Evolutionary conservation across 2,113 vertebrate species (phyloP).

Genomic region (Bettongia penicillata): DNA sequence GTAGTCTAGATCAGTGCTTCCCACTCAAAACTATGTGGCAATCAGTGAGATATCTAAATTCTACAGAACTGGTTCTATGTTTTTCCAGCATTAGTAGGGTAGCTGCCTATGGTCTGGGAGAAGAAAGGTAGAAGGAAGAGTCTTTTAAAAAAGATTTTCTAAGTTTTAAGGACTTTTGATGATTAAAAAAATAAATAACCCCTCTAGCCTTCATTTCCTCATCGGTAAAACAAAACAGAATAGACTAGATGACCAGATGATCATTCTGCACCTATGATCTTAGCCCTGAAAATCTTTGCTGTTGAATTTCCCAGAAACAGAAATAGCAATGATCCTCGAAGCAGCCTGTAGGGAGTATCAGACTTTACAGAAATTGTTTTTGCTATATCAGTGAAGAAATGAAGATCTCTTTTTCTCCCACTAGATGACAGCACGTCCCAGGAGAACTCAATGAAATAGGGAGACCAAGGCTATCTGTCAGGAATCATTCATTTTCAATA

Average conservation of each 20-base stretch:
- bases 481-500: fast-evolving
- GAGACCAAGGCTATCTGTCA: fast-evolving
- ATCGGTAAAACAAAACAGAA: neutral
- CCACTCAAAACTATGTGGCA: too few species aligned
- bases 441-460: fast-evolving
- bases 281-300: neutral
- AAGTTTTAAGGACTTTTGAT: neutral
- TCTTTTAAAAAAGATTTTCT: neutral
- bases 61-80: neutral
- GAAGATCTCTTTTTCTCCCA: neutral
- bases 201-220: neutral
- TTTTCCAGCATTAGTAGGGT: neutral
- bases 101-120: neutral
- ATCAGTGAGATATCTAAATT: neutral
- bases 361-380: neutral
- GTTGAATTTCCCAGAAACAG: neutral
- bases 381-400: fast-evolving
- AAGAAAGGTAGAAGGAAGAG: neutral
- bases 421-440: neutral
- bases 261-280: neutral
- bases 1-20: too few species aligned
- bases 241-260: neutral
- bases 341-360: neutral
- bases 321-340: neutral
- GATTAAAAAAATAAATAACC: neutral